phyloP scores from a whole-genome alignment of 2,113 vertebrate genomes.

The Dunckerocampus dactyliophorus region DNA sequence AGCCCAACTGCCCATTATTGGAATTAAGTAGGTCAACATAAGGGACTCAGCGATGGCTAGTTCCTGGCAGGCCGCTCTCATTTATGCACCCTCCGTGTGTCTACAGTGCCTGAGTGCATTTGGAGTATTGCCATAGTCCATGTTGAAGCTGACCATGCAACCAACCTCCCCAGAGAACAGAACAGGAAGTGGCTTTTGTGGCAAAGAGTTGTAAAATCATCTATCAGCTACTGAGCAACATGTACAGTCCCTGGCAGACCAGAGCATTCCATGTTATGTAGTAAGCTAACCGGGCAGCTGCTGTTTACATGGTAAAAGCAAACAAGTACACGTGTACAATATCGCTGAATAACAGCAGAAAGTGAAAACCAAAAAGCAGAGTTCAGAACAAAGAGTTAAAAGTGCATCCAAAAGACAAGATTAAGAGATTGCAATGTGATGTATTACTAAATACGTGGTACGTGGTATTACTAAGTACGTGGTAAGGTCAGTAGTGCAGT shows the following conservation, averaged over 20 bases:
- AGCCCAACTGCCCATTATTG: constrained; percentile 4
- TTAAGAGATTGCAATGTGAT: too few relatives aligned
- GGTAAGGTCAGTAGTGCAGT: too few relatives aligned
- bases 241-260: too few relatives aligned
- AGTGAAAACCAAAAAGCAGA: too few relatives aligned
- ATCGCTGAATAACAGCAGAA: too few relatives aligned
- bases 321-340: too few relatives aligned
- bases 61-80: constrained; percentile 5
- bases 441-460: too few relatives aligned
- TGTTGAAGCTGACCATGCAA: background rate
- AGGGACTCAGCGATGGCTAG: background rate
- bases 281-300: background rate
- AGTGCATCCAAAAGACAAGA: too few relatives aligned
- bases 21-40: constrained; percentile 10
- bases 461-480: too few relatives aligned
- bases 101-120: background rate
- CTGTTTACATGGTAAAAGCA: background rate
- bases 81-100: constrained; percentile 1
- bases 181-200: constrained; percentile 4
- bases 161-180: background rate
- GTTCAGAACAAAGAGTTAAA: too few relatives aligned
- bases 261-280: background rate
- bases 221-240: background rate
- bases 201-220: background rate
- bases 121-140: background rate